Base-by-base conservation (phyloP, 2,113 vertebrate species). In the Ageneiosus marmoratus region DNA sequence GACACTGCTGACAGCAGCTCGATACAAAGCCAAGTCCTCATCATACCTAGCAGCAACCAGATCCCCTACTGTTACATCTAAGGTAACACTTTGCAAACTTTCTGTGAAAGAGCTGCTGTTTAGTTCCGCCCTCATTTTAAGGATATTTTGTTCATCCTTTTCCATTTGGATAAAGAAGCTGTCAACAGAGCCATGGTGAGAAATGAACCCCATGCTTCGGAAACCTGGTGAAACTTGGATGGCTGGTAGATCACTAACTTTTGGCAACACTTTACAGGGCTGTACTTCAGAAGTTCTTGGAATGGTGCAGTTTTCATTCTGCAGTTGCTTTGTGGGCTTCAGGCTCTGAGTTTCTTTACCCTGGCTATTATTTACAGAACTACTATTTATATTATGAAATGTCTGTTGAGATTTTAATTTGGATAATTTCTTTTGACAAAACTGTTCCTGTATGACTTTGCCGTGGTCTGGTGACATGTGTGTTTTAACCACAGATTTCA, bases 131-230 rank as follows among this genome's bases (percentile, higher is more conserved):
- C 27, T 87, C 83, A 96, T 91, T 87, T 94, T 90, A 44, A 93
- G 55, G 79, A 97, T 90, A 69, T 89, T 69, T 0, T 91, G 82
- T 91, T 96, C 93, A 89, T 95, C 94, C 9, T 95, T 90, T 41
- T 89, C 91, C 89, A 95, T 89, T 20, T 97, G 95, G 86, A 97
- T 86, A 88, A 94, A 95, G 85, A 97, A 97, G 89, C 85, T 92
- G 37, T 87, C 87, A 15, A 83, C 83, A 5, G 91, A 93, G 62
- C 88, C 89, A 1, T 90, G 12, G 63, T 93, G 92, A 73, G 95
- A 96, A 87, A 94, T 69, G 73, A 93, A 97, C 4, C 88, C 95
- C 29, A 80, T 74, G 32, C 88, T 82, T 86, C 85, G 89, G 1
- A 88, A 88, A 77, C 94, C 95, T 63, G 90, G 50, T 34, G 32